phyloP scores from a whole-genome alignment of 2,888 invertebrate species.

The Melanostoma scalare region DNA sequence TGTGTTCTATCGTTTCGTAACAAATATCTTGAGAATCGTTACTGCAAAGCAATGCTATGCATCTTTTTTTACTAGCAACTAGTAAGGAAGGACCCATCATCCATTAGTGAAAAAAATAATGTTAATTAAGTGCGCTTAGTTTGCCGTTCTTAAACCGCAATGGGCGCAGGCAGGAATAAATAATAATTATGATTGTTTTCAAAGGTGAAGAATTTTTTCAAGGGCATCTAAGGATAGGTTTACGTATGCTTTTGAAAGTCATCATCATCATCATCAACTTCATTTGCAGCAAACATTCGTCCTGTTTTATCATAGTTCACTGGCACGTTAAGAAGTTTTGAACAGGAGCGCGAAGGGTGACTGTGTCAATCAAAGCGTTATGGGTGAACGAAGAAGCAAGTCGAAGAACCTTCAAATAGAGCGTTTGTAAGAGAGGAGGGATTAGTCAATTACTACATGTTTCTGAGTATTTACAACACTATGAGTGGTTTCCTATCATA shows the following conservation, averaged over 20 bases:
- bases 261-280: not conserved
- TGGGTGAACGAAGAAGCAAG: not conserved
- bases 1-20: slow-evolving; percentile 14
- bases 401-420: no score
- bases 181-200: slow-evolving; percentile 26
- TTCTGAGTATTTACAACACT: no score
- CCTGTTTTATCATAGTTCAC: slow-evolving; percentile 34
- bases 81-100: not conserved
- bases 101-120: not conserved
- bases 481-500: no score
- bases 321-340: slow-evolving; percentile 14
- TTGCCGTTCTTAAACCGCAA: not conserved
- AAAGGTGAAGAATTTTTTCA: slow-evolving; percentile 36
- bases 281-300: slow-evolving; percentile 6
- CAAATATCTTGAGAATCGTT: slow-evolving; percentile 25
- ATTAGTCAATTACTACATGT: no score
- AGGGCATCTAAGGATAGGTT: slow-evolving; percentile 25
- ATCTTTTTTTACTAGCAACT: slow-evolving; percentile 32
- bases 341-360: slow-evolving; percentile 27
- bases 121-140: slow-evolving; percentile 38
- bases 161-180: not conserved
- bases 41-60: slow-evolving; percentile 45
- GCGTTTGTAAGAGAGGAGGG: no score
- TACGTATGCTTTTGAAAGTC: slow-evolving; percentile 8
- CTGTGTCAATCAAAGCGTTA: slow-evolving; percentile 33